Evolutionary conservation across 2,113 vertebrate species (phyloP), one percentile per base, ranked within the genome.

Genomic region (Rhea americana): DNA sequence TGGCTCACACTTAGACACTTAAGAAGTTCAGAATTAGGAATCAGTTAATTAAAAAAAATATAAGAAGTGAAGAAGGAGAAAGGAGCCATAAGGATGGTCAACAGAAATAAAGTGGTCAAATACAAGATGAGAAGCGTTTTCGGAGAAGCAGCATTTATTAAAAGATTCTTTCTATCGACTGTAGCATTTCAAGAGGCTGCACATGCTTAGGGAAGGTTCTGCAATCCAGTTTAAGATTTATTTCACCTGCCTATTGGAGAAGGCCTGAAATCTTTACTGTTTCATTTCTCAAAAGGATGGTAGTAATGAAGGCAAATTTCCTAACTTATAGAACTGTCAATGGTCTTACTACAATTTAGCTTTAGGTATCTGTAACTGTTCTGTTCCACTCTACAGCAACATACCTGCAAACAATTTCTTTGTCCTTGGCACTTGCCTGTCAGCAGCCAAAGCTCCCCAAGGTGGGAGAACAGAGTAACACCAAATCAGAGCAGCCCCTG

Each of bases 61-160:
- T 35, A 45, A 15, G 4, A 17, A 13, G 28, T 53, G 2, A 50
- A 21, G 2, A 71, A 19, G 1, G 5, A 55, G 32, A 74, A 80
- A 45, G 4, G 4, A 43, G 3, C 37, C 4, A 24, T 35, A 22
- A 4, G 5, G 2, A 65, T 74, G 9, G n/a, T 19, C 65, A 70
- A 39, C 10, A 68, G 9, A 0, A 0, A 37, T 10, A 62, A 13
- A 24, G 6, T 24, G 14, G 4, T 43, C 13, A 67, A 79, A 58
- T 13, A 45, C 7, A 24, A 37, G 3, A 51, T 61, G 20, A 3
- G 5, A 59, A 3, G 2, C 13, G 68, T 9, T 81, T 68, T 85
- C 81, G 4, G 10, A 68, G 16, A 59, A 21, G n/a, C 6, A 66
- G 6, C 3, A 66, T 51, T 89, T 82, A 13, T 61, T 66, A 50